Evolutionary conservation across 2,888 invertebrate genomes (phyloP).

Genomic region (Agrotis puta): DNA sequence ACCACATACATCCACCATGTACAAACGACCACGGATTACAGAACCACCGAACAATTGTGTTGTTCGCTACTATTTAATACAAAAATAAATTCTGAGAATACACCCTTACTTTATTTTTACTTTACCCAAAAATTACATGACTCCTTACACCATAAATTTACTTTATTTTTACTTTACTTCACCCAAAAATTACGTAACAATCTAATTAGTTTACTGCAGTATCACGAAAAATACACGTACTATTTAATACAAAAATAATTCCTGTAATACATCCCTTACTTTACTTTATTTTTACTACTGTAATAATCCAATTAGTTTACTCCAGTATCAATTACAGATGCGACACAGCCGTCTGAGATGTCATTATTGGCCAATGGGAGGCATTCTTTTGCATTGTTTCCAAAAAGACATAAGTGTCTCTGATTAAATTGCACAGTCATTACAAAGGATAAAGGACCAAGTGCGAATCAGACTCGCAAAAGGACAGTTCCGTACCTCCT

Average conservation of each 20-base stretch:
- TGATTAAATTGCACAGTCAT: constrained; percentile 52
- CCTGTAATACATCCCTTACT: no score
- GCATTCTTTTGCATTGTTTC: constrained; percentile 44
- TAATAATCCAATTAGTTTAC: constrained; percentile 52
- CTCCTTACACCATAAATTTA: no score
- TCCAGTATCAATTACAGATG: constrained; percentile 53
- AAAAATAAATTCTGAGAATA: no score
- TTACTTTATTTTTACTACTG: no score
- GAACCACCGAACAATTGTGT: no score
- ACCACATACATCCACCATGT: neutral
- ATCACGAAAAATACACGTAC: neutral
- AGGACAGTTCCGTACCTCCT: neutral
- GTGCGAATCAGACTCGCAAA: neutral
- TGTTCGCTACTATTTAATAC: no score
- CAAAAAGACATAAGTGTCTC: constrained; percentile 35
- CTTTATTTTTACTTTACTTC: no score
- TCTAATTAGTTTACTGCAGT: no score
- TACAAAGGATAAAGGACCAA: constrained; percentile 38
- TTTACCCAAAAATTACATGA: no score
- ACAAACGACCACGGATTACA: no score
- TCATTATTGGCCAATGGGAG: constrained; percentile 47
- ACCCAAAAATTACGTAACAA: no score
- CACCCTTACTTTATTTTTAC: no score
- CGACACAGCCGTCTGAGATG: constrained; percentile 43
- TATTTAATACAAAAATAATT: neutral